A percentile compares a stretch with the other conserved stretches of the same genome.
Conservation (phyloP, 2,113 vertebrate species). For the Rhadina sibilatrix region DNA sequence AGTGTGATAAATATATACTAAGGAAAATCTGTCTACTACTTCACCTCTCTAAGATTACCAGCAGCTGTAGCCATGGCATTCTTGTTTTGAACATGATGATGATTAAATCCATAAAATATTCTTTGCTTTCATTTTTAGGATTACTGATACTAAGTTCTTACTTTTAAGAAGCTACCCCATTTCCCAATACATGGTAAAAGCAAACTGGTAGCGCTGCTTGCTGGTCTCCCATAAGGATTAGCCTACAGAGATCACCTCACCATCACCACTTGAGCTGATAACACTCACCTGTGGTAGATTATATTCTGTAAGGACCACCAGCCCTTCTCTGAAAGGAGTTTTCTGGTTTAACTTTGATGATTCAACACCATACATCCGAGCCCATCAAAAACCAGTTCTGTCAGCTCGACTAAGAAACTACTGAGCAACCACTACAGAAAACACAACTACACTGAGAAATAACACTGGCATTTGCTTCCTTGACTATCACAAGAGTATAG, state of each 20-base stretch:
- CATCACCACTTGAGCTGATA: not conserved
- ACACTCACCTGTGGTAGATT: fast-evolving
- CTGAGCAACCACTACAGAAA: not conserved
- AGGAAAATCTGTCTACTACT: not conserved
- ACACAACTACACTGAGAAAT: not conserved
- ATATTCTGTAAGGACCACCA: not conserved
- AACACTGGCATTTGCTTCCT: not conserved
- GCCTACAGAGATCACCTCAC: not conserved
- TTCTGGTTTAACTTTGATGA: not conserved
- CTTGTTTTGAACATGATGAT: not conserved
- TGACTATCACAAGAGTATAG: not conserved
- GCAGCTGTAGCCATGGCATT: not conserved
- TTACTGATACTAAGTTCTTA: not conserved
- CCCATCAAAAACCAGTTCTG: not conserved
- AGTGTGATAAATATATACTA: not conserved
- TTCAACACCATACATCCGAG: not conserved
- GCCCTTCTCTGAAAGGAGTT: not conserved
- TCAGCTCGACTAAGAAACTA: not conserved
- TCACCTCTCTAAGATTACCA: not conserved
- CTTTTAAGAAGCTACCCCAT: not conserved
- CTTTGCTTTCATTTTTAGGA: not conserved
- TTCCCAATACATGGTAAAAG: not conserved
- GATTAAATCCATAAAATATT: not conserved
- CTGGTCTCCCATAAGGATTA: not conserved
- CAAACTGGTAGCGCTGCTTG: not conserved